These are phyloP conservation scores for Drosophila kuntzei DNA, from an alignment of 2,888 invertebrate genomes.

Conservation along the genomic window DNA sequence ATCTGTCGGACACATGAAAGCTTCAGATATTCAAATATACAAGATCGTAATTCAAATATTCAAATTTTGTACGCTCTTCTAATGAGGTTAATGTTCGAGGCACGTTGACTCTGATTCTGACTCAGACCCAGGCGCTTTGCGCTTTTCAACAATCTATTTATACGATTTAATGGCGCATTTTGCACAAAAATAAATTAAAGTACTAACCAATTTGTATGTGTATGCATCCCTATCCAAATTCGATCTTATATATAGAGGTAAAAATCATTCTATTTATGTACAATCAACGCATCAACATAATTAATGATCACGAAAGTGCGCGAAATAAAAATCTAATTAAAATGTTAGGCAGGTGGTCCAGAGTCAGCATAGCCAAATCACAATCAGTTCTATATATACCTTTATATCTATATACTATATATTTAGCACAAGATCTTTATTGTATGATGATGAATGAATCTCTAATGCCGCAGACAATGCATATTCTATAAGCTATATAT, in stretches of 20 bases:
- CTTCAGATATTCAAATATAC: constrained; percentile 24
- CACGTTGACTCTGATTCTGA: constrained; percentile 66
- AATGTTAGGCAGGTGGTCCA: constrained; percentile 48
- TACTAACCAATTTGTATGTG: constrained; percentile 58
- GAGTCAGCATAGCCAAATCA: background rate
- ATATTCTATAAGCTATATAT: constrained; percentile 36
- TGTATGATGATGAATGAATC: constrained; percentile 64
- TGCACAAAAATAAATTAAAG: constrained; percentile 76
- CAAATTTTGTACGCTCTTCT: constrained; percentile 52
- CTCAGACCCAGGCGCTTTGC: constrained; percentile 41
- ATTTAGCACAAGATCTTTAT: background rate
- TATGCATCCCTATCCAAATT: constrained; percentile 4
- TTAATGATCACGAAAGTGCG: constrained; percentile 41
- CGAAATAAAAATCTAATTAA: constrained; percentile 42
- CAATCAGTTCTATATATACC: background rate
- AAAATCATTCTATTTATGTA: constrained; percentile 23
- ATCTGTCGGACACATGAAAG: constrained; percentile 46
- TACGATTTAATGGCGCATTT: constrained; percentile 80
- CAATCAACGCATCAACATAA: constrained; percentile 32
- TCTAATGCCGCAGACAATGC: constrained; percentile 63
- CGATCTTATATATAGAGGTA: constrained; percentile 9
- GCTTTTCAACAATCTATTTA: constrained; percentile 71
- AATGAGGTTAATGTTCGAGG: constrained; percentile 81
- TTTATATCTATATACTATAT: background rate
- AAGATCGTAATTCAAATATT: constrained; percentile 18